These are phyloP conservation scores for Tyrophagus putrescentiae DNA, from an alignment of 1,140 invertebrate genomes.

Conservation along the genomic window DNA sequence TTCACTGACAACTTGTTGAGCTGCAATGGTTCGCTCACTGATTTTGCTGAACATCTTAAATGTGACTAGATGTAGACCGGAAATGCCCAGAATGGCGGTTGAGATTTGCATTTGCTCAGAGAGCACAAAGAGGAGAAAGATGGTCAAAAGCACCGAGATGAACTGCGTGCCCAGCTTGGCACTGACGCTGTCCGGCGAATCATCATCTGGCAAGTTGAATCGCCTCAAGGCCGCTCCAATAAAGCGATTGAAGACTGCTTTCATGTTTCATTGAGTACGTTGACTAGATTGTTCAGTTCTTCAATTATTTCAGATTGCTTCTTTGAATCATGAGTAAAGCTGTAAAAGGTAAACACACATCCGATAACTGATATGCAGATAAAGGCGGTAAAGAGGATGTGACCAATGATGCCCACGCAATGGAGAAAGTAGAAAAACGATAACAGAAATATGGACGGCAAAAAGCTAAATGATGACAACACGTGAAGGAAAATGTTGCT, in stretches of 20 bases:
- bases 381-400: neutral
- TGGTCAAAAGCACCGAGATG: neutral
- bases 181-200: neutral
- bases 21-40: neutral
- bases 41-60: neutral
- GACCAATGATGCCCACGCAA: neutral
- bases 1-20: too few species aligned
- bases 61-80: neutral
- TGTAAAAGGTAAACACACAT: neutral
- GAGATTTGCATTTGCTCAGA: conserved; percentile 5
- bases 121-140: neutral
- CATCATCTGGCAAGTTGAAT: neutral
- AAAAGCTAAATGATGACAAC: neutral
- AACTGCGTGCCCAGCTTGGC: neutral
- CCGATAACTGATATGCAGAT: neutral
- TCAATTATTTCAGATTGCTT: neutral
- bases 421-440: neutral
- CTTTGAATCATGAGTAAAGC: neutral
- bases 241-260: neutral
- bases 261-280: neutral
- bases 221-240: too few species aligned
- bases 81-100: neutral
- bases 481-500: neutral
- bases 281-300: neutral
- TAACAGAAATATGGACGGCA: neutral